phyloP scores from a whole-genome alignment of 1,140 invertebrate species.

The Temnothorax nylanderi region DNA sequence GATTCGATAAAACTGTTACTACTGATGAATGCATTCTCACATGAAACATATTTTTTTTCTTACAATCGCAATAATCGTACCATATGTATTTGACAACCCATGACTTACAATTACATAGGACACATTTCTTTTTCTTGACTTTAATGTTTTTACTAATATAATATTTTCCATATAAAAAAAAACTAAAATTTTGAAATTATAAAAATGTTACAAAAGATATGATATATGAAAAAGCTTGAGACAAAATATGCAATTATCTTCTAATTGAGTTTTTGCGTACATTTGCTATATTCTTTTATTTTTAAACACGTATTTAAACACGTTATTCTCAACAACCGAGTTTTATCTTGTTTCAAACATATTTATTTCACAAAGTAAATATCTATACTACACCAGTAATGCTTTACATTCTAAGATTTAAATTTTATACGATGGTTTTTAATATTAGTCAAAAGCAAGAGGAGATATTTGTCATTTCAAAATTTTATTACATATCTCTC shows the following conservation, averaged over 20 bases:
- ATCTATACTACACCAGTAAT: background rate
- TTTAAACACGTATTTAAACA: background rate
- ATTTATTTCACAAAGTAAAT: background rate
- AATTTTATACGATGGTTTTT: no score
- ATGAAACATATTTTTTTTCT: slow-evolving; percentile 26
- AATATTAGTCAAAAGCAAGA: no score
- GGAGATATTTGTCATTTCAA: background rate
- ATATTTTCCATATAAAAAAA: background rate
- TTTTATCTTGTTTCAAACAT: background rate
- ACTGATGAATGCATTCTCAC: background rate
- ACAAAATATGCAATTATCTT: slow-evolving; percentile 28
- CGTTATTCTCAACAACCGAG: background rate
- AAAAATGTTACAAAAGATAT: slow-evolving; percentile 36
- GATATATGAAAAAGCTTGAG: background rate
- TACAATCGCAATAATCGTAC: slow-evolving; percentile 4
- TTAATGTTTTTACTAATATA: slow-evolving; percentile 6
- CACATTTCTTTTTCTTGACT: slow-evolving; percentile 8
- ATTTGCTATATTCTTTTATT: background rate
- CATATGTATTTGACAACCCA: slow-evolving; percentile 18
- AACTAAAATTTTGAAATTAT: background rate
- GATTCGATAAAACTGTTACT: background rate
- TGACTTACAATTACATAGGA: background rate
- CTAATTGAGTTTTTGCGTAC: background rate
- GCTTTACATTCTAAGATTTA: no score
- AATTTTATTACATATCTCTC: background rate